Evolutionary conservation across 2,797 vertebrate species (phyloP), one percentile per base, ranked within the genome.

Genomic region (Potorous gilbertii): DNA sequence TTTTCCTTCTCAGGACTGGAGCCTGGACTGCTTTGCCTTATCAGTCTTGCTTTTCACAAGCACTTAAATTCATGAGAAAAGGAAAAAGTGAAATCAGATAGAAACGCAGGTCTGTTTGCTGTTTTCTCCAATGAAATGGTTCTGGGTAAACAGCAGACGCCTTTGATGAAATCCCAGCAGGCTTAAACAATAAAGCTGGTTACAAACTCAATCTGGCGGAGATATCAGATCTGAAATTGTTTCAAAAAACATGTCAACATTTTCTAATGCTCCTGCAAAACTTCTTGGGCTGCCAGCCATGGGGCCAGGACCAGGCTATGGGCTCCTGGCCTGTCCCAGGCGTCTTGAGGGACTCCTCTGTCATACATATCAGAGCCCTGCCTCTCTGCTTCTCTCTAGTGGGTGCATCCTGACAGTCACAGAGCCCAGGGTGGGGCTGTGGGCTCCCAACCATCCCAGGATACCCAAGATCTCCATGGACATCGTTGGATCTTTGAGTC

Each of bases 151-250:
- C 98, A 99, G 98, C 98, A 98, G 99, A 98, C 98, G 98, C 98
- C 98, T 98, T 98, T 99, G 98, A 99, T 98, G 98, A 98, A 99
- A 99, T 99, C 99, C 98, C 99, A 99, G 98, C 98, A 99, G 99
- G 98, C 98, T 98, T 99, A 99, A 98, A 99, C 98, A 99, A 99
- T 99, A 99, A 99, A 99, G 98, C 98, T 98, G 98, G 98, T 99
- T 98, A 99, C 98, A 98, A 99, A 99, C 98, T 98, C 99, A 99
- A 99, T 99, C 99, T 99, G 98, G 98, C 94, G 46, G 98, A 98
- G 98, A 98, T 99, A 99, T 98, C 98, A 98, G 98, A 99, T 98
- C 98, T 99, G 98, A 99, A 98, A 99, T 99, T 98, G 99, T 99
- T 99, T 98, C 98, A 98, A 98, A 99, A 98, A 99, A 98, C 98